Evolutionary conservation across 2,888 invertebrate species (phyloP), one percentile per base, ranked within the genome.

Genomic region (Hyposoter dolosus): DNA sequence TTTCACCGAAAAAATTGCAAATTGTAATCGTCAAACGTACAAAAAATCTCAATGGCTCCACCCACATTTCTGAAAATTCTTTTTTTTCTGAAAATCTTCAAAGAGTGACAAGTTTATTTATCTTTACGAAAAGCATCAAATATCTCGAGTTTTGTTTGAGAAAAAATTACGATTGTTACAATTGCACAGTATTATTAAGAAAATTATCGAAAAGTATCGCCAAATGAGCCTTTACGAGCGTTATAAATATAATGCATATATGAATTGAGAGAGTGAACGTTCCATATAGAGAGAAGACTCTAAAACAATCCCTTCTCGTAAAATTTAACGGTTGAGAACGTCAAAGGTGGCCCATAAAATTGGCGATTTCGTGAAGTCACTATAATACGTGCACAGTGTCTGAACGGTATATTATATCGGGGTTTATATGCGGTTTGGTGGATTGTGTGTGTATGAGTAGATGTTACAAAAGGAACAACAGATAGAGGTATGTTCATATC

Each of bases 301-400:
- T 92, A 92, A 93, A 93, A 93, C 93, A 93, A 93, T 93, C 91
- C 90, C 89, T 89, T 88, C 90, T 93, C 93, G 92, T 93, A 93
- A 93, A 93, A 91, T 93, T 92, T 92, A 91, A 93, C 92, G 93
- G 91, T 93, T 92, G 93, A 74, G 81, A 93, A 93, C 93, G 91
- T 93, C 93, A 93, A 93, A 92, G 93, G 92, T 93, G 91, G 91
- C 90, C 91, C 92, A 93, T 93, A 93, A 93, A 93, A 93, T 93
- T 91, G 92, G 92, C 90, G 92, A 93, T 93, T 91, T 90, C 90
- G 90, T 88, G 90, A 89, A 89, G 89, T 88, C 87, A 86, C 90
- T 87, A 83, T 87, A 88, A 88, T 87, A 84, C 84, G n/a, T 66
- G 66, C 84, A 68, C 81, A 65, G 50, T 76, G 69, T 68, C 56